Base-by-base conservation (phyloP, 2,113 vertebrate species). In the Leptocoma aspasia region DNA sequence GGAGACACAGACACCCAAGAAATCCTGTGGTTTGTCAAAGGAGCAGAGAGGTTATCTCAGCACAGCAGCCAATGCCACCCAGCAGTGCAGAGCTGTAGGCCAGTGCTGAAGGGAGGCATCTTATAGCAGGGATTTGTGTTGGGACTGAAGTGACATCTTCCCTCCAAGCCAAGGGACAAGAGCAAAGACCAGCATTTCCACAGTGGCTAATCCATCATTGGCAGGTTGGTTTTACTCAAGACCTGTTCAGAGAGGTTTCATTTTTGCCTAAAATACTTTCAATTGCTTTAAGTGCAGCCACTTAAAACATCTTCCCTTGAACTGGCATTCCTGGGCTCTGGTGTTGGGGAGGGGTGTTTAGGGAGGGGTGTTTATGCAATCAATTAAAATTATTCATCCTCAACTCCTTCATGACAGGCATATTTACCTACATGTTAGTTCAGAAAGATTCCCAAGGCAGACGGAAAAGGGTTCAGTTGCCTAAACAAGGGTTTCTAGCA, bases 401-500 rank as follows among this genome's bases (percentile, higher is more conserved):
- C 42, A 93, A 15, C 33, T 79, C 50, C 47, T 73, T 30, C 21
- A 37, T 3, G 11, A 75, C 39, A 82, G 41, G 35, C 68, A 68
- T 61, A 31, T 90, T 78, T 66, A 89, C 68, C 76, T 77, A 37
- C 27, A 20, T n/a, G 14, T 27, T 81, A 86, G 41, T 53, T 86
- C 30, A 81, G 56, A 28, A 89, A 71, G 60, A 81, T 63, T 71
- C 79, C 76, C 37, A 64, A 90, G 57, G 33, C 69, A 83, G 72
- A 56, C 52, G 77, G 54, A 73, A 54, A 22, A 73, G 76, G 50
- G 50, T 69, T 93, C 76, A 50, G 72, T 47, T 90, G 80, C 60
- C 72, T 65, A 80, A 93, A 92, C 42, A 81, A 89, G 83, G 47
- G 52, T 41, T 93, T 93, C 93, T 90, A 92, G 70, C 91, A 92